phyloP scores from a whole-genome alignment of 2,113 vertebrate genomes.

The Fulica atra region DNA sequence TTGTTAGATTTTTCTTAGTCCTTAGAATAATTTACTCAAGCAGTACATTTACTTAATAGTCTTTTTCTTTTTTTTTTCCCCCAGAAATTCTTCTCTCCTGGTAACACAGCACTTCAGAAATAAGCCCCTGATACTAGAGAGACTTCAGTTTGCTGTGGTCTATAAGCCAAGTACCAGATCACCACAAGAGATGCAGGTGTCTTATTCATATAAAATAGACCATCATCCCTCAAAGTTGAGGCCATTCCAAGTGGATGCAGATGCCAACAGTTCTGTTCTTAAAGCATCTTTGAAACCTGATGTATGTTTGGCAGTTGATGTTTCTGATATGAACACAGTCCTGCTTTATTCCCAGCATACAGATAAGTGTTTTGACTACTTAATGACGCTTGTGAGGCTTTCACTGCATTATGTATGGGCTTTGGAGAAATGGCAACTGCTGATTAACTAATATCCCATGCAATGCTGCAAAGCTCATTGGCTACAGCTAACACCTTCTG shows the following conservation, averaged over 20 bases:
- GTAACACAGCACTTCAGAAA: neutral
- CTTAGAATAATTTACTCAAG: neutral
- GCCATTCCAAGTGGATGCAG: neutral
- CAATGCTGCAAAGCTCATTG: neutral
- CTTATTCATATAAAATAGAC: neutral
- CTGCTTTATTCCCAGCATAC: neutral
- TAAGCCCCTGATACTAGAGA: neutral
- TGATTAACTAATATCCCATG: neutral
- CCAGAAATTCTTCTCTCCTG: neutral
- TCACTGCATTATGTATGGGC: neutral
- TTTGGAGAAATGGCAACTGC: neutral
- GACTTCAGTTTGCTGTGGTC: neutral
- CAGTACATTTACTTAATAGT: neutral
- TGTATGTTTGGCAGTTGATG: neutral
- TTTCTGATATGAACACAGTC: neutral
- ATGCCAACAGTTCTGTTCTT: neutral
- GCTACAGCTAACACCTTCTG: neutral
- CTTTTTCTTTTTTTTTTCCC: neutral
- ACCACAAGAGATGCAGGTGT: neutral
- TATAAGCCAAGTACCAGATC: neutral
- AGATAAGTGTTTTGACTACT: neutral
- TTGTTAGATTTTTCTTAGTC: neutral
- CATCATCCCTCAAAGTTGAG: neutral
- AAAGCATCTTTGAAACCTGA: neutral
- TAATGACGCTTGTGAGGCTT: neutral